Conservation (phyloP, 2,113 vertebrate species). For the Ptilonorhynchus violaceus region DNA sequence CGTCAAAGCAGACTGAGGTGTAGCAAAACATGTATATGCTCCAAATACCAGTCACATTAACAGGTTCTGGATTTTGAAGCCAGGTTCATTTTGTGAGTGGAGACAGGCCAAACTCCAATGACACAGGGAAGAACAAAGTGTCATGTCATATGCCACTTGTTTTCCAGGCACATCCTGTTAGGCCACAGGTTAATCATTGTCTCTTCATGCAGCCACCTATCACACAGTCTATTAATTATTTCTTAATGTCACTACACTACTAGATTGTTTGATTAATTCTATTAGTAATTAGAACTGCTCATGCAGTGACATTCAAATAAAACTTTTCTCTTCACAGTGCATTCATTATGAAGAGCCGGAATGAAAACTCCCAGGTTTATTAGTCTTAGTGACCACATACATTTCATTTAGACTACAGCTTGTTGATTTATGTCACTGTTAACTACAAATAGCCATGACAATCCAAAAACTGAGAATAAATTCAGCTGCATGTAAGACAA, state of each 20-base stretch:
- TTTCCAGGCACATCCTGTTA: neutral
- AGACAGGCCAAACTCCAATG: neutral
- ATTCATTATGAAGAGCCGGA: neutral
- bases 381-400: neutral
- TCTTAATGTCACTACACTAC: neutral
- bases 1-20: neutral
- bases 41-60: neutral
- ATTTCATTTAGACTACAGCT: neutral
- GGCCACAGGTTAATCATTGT: slow-evolving; percentile 12
- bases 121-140: neutral
- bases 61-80: neutral
- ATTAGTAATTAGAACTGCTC: neutral
- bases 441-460: neutral
- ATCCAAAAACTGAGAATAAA: neutral
- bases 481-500: neutral
- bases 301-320: neutral
- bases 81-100: neutral
- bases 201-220: neutral
- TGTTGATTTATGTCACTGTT: neutral
- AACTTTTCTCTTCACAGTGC: neutral
- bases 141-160: neutral
- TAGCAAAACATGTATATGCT: neutral
- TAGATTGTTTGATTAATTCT: neutral
- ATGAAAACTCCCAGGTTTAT: neutral
- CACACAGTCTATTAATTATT: slow-evolving; percentile 20